A percentile compares a stretch with the other conserved stretches of the same genome.
Conservation (phyloP, 2,888 invertebrate genomes). For the Apantesis nais region DNA sequence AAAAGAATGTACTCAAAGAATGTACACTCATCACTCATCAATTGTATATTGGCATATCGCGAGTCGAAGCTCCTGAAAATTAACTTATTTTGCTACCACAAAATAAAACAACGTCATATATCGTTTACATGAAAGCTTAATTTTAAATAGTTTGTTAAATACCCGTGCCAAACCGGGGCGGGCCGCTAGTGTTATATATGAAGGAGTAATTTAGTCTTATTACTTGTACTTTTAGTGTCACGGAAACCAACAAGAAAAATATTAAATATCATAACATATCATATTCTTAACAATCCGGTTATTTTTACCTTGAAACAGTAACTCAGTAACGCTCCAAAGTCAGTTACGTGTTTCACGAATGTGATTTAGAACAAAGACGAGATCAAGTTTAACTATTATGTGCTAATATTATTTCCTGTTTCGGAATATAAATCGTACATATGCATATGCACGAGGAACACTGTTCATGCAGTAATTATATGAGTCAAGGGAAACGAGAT, state of each 20-base stretch:
- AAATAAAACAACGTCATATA: no score
- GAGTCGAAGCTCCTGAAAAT: no score
- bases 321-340: slow-evolving; percentile 10
- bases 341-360: slow-evolving; percentile 8
- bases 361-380: slow-evolving; percentile 17
- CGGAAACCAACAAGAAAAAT: not conserved
- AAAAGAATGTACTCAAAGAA: no score
- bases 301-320: slow-evolving; percentile 29
- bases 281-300: slow-evolving; percentile 13
- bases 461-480: not conserved
- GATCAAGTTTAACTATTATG: slow-evolving; percentile 12
- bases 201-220: not conserved
- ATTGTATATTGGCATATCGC: no score
- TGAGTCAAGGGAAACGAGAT: slow-evolving; percentile 1
- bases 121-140: no score
- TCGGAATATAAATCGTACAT: slow-evolving; percentile 7
- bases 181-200: no score
- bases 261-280: slow-evolving; percentile 2
- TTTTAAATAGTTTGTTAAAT: no score
- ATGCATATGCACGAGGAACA: not conserved
- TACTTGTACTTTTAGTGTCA: not conserved
- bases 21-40: no score
- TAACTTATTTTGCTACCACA: no score
- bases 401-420: slow-evolving; percentile 12
- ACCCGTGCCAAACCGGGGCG: no score